Percentiles rank a stretch among this genome's conserved stretches.
Evolutionary conservation across 2,113 vertebrate genomes (phyloP).

Genomic region (Camelus dromedarius): DNA sequence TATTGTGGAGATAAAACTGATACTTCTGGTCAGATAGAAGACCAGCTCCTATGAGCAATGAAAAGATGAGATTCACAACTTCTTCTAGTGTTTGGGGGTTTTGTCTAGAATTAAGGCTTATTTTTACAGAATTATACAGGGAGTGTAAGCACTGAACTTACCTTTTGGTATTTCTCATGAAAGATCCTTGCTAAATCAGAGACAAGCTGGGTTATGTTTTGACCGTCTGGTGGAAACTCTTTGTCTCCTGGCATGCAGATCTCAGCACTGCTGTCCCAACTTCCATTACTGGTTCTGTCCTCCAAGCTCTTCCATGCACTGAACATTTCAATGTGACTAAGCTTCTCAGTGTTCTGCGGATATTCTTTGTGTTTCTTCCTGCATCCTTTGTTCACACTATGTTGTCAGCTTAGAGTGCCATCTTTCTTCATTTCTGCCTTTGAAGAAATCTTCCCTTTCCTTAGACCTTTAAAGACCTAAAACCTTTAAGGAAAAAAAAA

Average conservation of each 20-base stretch:
- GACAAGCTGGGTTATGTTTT: background rate
- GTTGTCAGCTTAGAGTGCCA: background rate
- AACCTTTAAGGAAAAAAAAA: background rate
- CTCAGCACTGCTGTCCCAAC: background rate
- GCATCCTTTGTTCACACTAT: background rate
- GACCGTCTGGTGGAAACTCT: background rate
- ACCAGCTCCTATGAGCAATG: background rate
- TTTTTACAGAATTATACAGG: background rate
- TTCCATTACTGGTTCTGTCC: background rate
- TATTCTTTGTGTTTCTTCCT: background rate
- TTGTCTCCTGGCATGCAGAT: background rate
- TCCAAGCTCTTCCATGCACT: background rate
- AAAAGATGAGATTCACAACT: background rate
- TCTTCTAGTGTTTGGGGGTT: background rate
- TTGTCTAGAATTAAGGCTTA: background rate
- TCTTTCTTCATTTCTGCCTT: background rate
- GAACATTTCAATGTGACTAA: background rate
- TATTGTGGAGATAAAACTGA: slow-evolving; percentile 48
- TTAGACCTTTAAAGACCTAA: background rate
- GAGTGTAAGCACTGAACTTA: background rate
- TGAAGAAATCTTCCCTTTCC: background rate
- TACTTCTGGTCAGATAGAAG: slow-evolving; percentile 49
- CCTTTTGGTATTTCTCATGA: background rate
- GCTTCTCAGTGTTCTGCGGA: background rate
- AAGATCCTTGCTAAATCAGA: background rate